Base-by-base conservation (phyloP, 2,888 invertebrate species). In the Loripinus fragilis region DNA sequence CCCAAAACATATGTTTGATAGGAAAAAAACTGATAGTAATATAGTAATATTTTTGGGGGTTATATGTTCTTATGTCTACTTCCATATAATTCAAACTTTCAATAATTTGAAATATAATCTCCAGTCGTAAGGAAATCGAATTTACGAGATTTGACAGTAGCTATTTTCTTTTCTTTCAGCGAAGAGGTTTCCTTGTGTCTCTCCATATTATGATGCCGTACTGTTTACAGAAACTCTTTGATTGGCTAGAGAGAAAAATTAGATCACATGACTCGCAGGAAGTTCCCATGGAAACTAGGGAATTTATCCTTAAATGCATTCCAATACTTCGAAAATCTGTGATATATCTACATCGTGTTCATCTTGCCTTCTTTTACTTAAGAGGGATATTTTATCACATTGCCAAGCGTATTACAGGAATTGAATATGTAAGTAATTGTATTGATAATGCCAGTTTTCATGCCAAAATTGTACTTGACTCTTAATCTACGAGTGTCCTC, bases 331-430 rank as follows among this genome's bases (percentile, higher is more conserved):
- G 88, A 28, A 84, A 90, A 33, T 72, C 83, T 42, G 77, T 90
- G 10, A 74, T 86, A 15, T 81, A 90, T 50, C 52, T 87, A 5
- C 91, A 92, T 65, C 89, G 94, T 38, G 94, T 97, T 77, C 98
- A 99, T 92, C 95, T 97, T 89, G 96, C 97, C 0, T 86, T 97
- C 0, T 98, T 98, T 92, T 98, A 98, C 92, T 95, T 97, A 25
- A 95, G 95, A 90, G 97, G 97, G 20, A 95, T 95, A 48, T 98
- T 97, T 91, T 96, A 98, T 89, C 97, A 97, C 91, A 94, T 98
- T 72, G 96, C 97, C 0, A 98, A 97, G 93, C 95, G 97, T 81
- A 76, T 96, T 0, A 95, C 96, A 2, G 96, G 96, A 23, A 96
- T 98, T 73, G 95, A 96, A 91, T 98, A 97, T 95, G 96, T 97